Evolutionary conservation across 2,797 vertebrate species (phyloP).

Genomic region (Crax fasciolata): DNA sequence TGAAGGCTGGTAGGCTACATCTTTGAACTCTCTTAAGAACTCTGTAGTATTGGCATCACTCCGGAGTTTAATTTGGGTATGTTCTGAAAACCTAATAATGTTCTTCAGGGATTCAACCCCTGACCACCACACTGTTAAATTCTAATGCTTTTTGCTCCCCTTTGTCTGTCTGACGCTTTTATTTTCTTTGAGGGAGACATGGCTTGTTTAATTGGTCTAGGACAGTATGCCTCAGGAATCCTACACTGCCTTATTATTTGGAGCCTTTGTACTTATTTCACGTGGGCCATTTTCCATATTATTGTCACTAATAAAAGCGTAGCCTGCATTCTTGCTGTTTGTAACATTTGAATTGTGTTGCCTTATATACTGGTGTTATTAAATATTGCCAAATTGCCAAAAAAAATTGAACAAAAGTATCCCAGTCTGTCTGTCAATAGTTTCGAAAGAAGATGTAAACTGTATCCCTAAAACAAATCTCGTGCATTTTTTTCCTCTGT

Average conservation of each 20-base stretch:
- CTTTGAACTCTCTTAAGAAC: conserved; percentile 55
- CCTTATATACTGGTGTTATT: not conserved
- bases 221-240: not conserved
- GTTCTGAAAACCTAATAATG: conserved; percentile 47
- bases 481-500: not conserved
- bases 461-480: not conserved
- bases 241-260: not conserved
- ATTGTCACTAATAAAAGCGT: not conserved
- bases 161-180: not conserved
- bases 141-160: conserved; percentile 2
- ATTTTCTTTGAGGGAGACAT: not conserved
- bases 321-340: not conserved
- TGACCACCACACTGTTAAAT: conserved; percentile 11
- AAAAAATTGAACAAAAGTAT: not conserved
- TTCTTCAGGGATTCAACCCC: conserved; percentile 36
- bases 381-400: not conserved
- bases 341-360: not conserved
- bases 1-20: conserved; percentile 2
- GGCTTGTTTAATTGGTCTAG: not conserved
- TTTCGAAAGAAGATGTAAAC: not conserved
- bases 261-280: not conserved
- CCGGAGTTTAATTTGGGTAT: conserved; percentile 45
- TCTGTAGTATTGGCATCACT: conserved; percentile 8
- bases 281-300: not conserved
- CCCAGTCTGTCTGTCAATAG: not conserved